Base-by-base conservation (phyloP, 2,888 invertebrate species). In the Cryptus armator region DNA sequence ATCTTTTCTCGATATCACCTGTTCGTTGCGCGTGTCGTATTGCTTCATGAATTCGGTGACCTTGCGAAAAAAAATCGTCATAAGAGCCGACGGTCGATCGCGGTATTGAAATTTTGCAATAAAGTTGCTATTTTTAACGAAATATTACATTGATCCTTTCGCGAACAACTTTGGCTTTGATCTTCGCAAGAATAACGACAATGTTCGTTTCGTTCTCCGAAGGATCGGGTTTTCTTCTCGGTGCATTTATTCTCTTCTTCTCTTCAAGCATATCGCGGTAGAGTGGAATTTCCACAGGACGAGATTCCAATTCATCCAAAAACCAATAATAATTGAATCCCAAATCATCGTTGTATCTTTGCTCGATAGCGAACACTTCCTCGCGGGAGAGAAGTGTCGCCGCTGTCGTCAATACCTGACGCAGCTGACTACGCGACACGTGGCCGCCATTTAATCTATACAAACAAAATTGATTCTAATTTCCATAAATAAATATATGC, bases 241-340 rank as follows among this genome's bases (percentile, higher is more conserved):
- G 93, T 3, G 90, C 89, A 84, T 94, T 94, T 0, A 95, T 81
- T 81, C 88, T 91, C 68, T 91, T 93, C 90, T 93, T 94, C 46
- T 93, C 92, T 16, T 92, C 90, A 19, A 94, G 83, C 85, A 94
- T 93, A 9, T 91, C 90, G 53, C 91, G 83, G 76, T 94, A 94
- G 92, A 94, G 84, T 7, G 94, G 94, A 83, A 92, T 91, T 78
- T 94, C 94, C 44, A 93, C 88, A 4, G 92, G 89, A 74, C 91
- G 91, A 0, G 95, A 92, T 87, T 95, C 95, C 19, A 96, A 95
- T 93, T 97, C 97, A 80, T 95, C 95, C 75, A 97, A 94, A 88
- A 97, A 96, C 88, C 95, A 95, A 85, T 95, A 94, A 91, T 97
- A 97, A 94, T 96, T 96, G 93, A 97, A 97, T 29, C 97, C 97